phyloP scores from a whole-genome alignment of 2,113 vertebrate species.

The Anthoscopus minutus region DNA sequence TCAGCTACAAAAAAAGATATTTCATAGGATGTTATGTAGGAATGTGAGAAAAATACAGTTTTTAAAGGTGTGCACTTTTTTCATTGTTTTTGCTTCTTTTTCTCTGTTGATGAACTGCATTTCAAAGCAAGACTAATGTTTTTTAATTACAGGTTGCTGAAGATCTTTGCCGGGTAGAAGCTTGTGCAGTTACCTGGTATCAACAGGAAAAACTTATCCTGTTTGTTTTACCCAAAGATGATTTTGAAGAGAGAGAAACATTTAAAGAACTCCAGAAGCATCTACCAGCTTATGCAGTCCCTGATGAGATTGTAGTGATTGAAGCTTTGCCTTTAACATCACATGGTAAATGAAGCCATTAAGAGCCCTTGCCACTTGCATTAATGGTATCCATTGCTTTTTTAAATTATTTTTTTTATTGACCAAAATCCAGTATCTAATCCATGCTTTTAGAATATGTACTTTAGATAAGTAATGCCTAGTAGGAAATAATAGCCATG shows the following conservation, averaged over 20 bases:
- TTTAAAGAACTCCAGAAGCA: constrained; percentile 69
- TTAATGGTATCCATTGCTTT: neutral
- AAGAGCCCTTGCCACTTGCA: neutral
- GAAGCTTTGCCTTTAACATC: constrained; percentile 77
- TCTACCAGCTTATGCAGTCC: constrained; percentile 78
- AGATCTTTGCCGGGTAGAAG: constrained; percentile 76
- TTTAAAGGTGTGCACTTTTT: neutral
- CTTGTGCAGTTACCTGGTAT: constrained; percentile 79
- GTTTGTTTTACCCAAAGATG: constrained; percentile 74
- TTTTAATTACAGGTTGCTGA: constrained; percentile 74
- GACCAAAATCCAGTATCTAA: neutral
- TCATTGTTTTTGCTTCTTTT: neutral
- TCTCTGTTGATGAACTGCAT: neutral
- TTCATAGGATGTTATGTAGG: neutral
- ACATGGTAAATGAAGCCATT: constrained; percentile 76
- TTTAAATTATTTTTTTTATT: neutral
- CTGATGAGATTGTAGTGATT: constrained; percentile 81
- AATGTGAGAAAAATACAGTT: neutral
- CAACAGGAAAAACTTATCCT: constrained; percentile 77
- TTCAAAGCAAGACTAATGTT: neutral
- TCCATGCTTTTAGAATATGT: neutral
- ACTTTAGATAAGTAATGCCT: neutral
- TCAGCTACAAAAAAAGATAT: neutral
- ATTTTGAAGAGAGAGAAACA: constrained; percentile 51
- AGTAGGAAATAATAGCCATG: neutral